These are phyloP conservation scores for Megalurothrips usitatus DNA, from an alignment of 2,888 invertebrate species.

Conservation along the genomic window DNA sequence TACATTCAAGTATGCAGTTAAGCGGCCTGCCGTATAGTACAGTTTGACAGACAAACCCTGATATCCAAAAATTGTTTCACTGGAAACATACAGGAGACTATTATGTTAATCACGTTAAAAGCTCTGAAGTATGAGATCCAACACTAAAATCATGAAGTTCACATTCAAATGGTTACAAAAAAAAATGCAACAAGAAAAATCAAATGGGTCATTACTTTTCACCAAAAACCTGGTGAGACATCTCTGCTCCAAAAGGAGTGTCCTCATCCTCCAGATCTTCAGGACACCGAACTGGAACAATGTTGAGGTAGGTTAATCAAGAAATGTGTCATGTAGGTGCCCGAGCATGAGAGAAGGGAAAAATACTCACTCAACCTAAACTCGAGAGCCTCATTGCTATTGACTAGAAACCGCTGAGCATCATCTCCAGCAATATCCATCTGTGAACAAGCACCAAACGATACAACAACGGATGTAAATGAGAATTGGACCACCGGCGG, in stretches of 20 bases:
- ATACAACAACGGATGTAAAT: too few relatives aligned
- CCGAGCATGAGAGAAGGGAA: not conserved
- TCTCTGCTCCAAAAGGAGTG: constrained; percentile 68
- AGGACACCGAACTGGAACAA: constrained; percentile 52
- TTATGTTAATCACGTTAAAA: constrained; percentile 32
- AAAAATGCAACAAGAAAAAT: constrained; percentile 30
- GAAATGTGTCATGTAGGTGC: constrained; percentile 26
- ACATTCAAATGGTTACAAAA: constrained; percentile 8
- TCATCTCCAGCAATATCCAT: not conserved
- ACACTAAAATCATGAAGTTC: constrained; percentile 1
- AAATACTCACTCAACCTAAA: constrained; percentile 46
- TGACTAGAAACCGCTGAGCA: constrained; percentile 45
- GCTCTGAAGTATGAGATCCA: not conserved
- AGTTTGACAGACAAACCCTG: constrained; percentile 72
- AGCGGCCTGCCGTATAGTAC: constrained; percentile 73
- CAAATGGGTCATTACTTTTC: constrained; percentile 54
- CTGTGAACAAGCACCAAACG: not conserved
- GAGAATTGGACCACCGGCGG: not conserved
- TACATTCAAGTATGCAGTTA: constrained; percentile 75
- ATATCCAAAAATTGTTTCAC: constrained; percentile 92
- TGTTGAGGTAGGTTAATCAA: constrained; percentile 32
- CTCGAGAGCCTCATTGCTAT: constrained; percentile 50
- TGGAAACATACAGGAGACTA: constrained; percentile 43
- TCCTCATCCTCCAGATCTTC: constrained; percentile 64
- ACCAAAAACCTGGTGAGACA: constrained; percentile 92